Conservation (phyloP, 2,888 invertebrate species). For the Oithona nana region DNA sequence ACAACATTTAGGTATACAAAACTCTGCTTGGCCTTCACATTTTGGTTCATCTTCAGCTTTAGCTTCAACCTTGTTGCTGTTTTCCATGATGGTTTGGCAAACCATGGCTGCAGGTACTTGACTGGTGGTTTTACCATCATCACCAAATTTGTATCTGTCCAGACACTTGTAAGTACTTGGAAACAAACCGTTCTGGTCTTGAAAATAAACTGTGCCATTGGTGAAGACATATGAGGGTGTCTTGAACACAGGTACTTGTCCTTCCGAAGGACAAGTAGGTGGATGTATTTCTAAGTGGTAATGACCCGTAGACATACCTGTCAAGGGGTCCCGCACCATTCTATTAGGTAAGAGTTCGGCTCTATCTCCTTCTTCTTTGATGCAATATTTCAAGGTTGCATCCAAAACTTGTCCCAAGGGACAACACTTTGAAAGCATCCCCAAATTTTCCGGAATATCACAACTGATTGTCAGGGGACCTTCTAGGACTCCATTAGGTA, state of each 20-base stretch:
- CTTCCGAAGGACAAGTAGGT: background rate
- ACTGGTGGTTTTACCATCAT: background rate
- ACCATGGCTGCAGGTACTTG: background rate
- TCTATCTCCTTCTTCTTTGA: background rate
- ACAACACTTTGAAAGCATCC: background rate
- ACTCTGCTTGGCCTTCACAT: background rate
- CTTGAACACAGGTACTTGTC: background rate
- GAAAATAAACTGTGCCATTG: background rate
- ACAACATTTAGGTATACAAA: conserved; percentile 12
- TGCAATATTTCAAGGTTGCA: background rate
- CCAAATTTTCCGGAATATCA: background rate
- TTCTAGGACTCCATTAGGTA: background rate
- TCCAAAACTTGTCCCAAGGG: background rate
- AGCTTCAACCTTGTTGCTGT: background rate
- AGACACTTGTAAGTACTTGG: background rate
- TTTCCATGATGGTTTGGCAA: too few relatives aligned
- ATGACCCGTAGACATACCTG: background rate
- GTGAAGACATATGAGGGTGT: background rate
- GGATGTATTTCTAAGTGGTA: background rate
- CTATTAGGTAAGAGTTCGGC: background rate
- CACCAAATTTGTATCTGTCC: background rate
- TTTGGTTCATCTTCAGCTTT: background rate
- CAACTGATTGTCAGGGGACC: background rate
- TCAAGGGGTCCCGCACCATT: background rate
- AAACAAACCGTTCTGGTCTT: background rate